Evolutionary conservation across 1,140 invertebrate species (phyloP).

Genomic region (Orius laevigatus): DNA sequence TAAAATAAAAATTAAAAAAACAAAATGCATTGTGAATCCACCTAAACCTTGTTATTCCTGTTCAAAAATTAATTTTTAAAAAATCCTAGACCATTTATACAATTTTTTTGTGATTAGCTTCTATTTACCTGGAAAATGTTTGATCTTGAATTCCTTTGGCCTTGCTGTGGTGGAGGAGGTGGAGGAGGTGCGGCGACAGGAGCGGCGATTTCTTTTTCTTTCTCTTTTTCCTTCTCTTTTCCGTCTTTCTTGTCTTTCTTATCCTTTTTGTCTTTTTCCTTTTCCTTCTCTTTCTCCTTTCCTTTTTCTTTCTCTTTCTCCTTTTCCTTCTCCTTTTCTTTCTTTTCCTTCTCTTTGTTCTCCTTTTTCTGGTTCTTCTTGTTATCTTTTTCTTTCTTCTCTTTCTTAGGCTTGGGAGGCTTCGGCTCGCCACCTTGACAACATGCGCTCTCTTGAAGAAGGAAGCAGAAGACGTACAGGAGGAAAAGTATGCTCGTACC

Average conservation of each 20-base stretch:
- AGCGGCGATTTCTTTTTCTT: slow-evolving; percentile 9
- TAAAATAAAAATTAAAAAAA: slow-evolving; percentile 23
- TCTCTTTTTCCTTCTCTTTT: slow-evolving; percentile 13
- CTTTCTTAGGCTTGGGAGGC: slow-evolving; percentile 53
- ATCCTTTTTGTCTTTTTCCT: slow-evolving; percentile 19
- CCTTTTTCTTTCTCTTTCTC: slow-evolving; percentile 20
- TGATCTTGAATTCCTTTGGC: slow-evolving; percentile 17
- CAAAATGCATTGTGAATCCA: slow-evolving; percentile 25
- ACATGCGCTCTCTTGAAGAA: slow-evolving; percentile 78
- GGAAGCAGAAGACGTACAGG: slow-evolving; percentile 90
- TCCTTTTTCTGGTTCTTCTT: slow-evolving; percentile 29
- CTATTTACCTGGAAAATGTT: slow-evolving; percentile 22
- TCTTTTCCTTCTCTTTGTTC: slow-evolving; percentile 23
- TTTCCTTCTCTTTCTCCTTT: slow-evolving; percentile 18
- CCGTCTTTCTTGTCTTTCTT: slow-evolving; percentile 19
- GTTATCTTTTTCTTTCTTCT: slow-evolving; percentile 32
- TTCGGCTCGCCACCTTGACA: slow-evolving; percentile 47
- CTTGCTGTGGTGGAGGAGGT: slow-evolving; percentile 13
- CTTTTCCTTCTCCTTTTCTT: slow-evolving; percentile 20
- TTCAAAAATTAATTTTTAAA: slow-evolving; percentile 7
- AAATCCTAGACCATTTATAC: not conserved
- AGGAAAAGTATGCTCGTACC: slow-evolving; percentile 88
- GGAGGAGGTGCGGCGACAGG: slow-evolving; percentile 10
- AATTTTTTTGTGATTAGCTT: not conserved
- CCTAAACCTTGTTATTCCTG: not conserved